Conservation (phyloP, 2,888 invertebrate genomes). For the Drosophila prostipennis region DNA sequence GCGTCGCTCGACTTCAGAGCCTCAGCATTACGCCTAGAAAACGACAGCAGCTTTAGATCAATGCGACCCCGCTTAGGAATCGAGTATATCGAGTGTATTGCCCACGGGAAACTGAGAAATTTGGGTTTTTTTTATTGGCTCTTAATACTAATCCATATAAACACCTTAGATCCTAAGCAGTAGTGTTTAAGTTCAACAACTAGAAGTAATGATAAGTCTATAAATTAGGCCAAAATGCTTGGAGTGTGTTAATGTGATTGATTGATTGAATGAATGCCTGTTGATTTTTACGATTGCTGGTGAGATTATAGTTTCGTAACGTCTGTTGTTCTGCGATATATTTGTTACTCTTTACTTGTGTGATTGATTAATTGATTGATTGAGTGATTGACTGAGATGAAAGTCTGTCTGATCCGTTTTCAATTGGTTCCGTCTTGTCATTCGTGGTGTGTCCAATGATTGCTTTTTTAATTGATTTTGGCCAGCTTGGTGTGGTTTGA, state of each 20-base stretch:
- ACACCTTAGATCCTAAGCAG: slow-evolving; percentile 6
- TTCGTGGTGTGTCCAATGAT: background rate
- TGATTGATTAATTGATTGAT: background rate
- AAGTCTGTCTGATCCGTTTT: slow-evolving; percentile 10
- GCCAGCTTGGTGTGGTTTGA: slow-evolving; percentile 30
- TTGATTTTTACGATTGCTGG: slow-evolving; percentile 2
- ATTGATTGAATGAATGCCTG: slow-evolving; percentile 1
- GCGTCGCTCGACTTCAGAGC: slow-evolving; percentile 68
- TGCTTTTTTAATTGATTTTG: slow-evolving; percentile 10
- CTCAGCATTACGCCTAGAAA: slow-evolving; percentile 63
- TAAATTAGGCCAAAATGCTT: slow-evolving; percentile 23
- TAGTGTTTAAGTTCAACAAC: slow-evolving; percentile 14
- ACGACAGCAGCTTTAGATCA: slow-evolving; percentile 35
- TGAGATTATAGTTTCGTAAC: background rate
- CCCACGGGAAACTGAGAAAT: background rate
- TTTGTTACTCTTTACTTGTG: background rate
- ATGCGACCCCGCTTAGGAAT: slow-evolving; percentile 28
- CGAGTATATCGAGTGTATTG: background rate
- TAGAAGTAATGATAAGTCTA: slow-evolving; percentile 21
- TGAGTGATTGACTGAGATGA: no score
- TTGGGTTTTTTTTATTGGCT: slow-evolving; percentile 11
- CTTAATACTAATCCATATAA: slow-evolving; percentile 26
- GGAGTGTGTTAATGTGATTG: slow-evolving; percentile 19
- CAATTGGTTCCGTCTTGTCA: background rate
- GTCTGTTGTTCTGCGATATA: background rate